Evolutionary conservation across 2,113 vertebrate species (phyloP), one percentile per base, ranked within the genome.

Genomic region (Cyprinodon variegatus): DNA sequence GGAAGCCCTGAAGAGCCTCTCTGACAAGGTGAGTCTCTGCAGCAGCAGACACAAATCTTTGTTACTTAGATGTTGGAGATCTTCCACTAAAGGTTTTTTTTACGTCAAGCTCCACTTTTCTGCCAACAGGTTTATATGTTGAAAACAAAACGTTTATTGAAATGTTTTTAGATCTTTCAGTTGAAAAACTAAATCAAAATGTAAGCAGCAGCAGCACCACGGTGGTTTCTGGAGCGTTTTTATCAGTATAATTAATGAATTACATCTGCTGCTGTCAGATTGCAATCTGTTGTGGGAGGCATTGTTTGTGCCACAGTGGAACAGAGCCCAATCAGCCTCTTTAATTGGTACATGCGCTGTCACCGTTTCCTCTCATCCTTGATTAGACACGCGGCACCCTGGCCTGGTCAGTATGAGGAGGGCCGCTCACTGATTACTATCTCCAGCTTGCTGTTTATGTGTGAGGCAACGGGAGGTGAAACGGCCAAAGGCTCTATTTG

Each of bases 1-100:
- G 91, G 96, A 96, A 75, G 95, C 96, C 70, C 97, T 99, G 92
- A 96, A 97, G 94, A 95, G 94, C 92, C 96, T 99, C 90, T 96
- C 96, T 82, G 97, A 98, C 92, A 98, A 97, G 94, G 98, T 99
- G 94, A 96, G 96, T 5, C 39, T 38, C 70, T 17, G 17, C 45
- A 70, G 65, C 72, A 89, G n/a, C 22, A 43, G 38, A 57, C 1
- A 71, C 72, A 61, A 46, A n/a, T 12, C 48, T 57, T 48, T 29
- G 29, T 29, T 29, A 29, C 29, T 29, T 29, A 29, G 29, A 50
- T 50, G 48, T 50, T 50, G 14, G 48, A 15, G 48, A 29, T 29
- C 29, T 29, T 17, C 61, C 8, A 10, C 8, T 11, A 17, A 11
- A 39, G 38, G 15, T 20, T 38, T 40, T 17, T 17, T 17, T 1